These are phyloP conservation scores for Cosmorhoe ocellata DNA, from an alignment of 2,888 invertebrate genomes.

Conservation along the genomic window DNA sequence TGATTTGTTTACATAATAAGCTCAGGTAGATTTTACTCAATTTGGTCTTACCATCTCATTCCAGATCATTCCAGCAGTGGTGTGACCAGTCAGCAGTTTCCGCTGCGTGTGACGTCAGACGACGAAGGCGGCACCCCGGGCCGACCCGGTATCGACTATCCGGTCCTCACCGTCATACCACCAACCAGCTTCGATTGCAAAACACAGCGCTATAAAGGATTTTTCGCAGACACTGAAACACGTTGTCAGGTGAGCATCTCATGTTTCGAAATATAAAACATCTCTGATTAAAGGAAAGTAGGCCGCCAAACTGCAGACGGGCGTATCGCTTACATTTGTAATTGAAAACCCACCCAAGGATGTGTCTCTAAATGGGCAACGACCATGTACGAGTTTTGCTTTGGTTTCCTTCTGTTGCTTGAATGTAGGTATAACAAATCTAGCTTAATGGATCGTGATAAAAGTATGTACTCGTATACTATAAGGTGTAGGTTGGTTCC, in stretches of 20 bases:
- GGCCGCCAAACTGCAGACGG: constrained; percentile 36
- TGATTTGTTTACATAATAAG: too few relatives aligned
- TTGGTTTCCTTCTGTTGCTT: constrained; percentile 13
- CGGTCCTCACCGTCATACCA: constrained; percentile 88
- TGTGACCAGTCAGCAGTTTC: constrained; percentile 67
- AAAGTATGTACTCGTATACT: constrained; percentile 4
- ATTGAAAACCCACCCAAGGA: constrained; percentile 38
- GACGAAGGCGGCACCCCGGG: constrained; percentile 85
- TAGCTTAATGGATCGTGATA: constrained; percentile 3
- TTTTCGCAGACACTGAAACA: constrained; percentile 94
- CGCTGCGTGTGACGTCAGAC: constrained; percentile 67
- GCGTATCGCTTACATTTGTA: constrained; percentile 33
- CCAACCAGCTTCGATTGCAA: constrained; percentile 90
- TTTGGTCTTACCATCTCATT: constrained; percentile 10
- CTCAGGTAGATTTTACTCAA: not conserved
- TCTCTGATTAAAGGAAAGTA: constrained; percentile 17
- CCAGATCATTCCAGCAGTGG: constrained; percentile 51
- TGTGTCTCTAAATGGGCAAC: constrained; percentile 33
- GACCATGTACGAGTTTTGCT: constrained; percentile 26
- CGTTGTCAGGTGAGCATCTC: constrained; percentile 87
- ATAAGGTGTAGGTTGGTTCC: constrained; percentile 1
- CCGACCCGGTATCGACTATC: constrained; percentile 90
- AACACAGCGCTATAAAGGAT: constrained; percentile 93
- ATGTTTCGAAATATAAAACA: not conserved
- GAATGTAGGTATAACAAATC: constrained; percentile 19